Evolutionary conservation across 2,797 vertebrate species (phyloP), one percentile per base, ranked within the genome.

Genomic region (Xenentodon cancila): DNA sequence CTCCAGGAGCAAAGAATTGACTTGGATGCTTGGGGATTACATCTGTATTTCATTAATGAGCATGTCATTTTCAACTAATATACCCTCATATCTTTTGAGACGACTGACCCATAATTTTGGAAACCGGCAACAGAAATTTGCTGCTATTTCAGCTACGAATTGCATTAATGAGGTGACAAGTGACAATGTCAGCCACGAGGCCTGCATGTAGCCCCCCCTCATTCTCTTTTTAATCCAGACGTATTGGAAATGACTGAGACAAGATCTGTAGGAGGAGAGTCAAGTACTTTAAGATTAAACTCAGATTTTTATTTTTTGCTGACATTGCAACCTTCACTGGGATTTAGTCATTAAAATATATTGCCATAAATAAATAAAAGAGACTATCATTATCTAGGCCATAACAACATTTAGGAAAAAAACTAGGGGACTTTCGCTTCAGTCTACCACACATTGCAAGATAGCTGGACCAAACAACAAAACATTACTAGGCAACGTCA

Each of bases 401-500:
- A 20, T 12, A 58, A 4, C 43, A 13, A 3, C 4, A 37, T 2
- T 37, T 11, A 12, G 12, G 34, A 9, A 37, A 37, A 13, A 37
- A 37, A 37, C 34, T 12, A 13, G 34, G 34, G 34, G 34, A 13
- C 34, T 37, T 37, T 37, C 11, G 12, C 11, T 13, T 11, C 34
- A 37, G 34, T 37, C 34, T 37, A 37, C 34, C 34, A 37, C 34
- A 50, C 9, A 27, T 32, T 66, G 18, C 20, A 64, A 45, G 15
- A 60, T 43, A 21, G 34, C 4, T 32, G 34, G 15, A 27, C 25
- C 15, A 37, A 37, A 37, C 13, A 32, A 20, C 12, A 59, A 50
- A 27, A 42, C 9, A 40, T 27, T 63, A 37, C n/a, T 44, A 59
- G 43, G 56, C 47, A 52, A 73, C 53, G 5, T 68, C 80, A 64